Conservation (phyloP, 1,140 invertebrate genomes). For the Glomeris maerens region DNA sequence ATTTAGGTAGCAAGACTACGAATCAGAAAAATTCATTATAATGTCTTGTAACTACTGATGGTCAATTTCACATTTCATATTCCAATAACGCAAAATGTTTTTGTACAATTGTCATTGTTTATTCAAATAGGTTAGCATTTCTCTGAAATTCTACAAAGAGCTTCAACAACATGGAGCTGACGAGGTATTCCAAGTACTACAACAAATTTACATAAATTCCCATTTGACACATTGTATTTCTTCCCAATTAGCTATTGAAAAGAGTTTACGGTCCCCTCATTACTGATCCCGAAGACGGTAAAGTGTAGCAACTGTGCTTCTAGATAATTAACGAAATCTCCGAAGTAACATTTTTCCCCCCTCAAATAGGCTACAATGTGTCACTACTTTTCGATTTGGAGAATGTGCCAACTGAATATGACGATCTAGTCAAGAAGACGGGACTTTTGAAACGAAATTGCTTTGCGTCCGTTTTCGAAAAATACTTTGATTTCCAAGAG, state of each 20-base stretch:
- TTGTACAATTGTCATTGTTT: too few species aligned
- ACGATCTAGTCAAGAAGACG: slow-evolving; percentile 76
- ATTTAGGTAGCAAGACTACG: too few species aligned
- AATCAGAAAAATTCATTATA: too few species aligned
- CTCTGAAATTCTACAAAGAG: slow-evolving; percentile 97
- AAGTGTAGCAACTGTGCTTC: slow-evolving; percentile 12
- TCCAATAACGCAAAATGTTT: too few species aligned
- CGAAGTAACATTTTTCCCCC: slow-evolving; percentile 17
- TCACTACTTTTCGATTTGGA: slow-evolving; percentile 86
- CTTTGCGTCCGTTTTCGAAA: slow-evolving; percentile 98
- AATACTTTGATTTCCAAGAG: slow-evolving; percentile 98
- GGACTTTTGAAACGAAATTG: slow-evolving; percentile 93
- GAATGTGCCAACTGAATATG: slow-evolving; percentile 78
- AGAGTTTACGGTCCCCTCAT: slow-evolving; percentile 75
- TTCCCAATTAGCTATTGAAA: slow-evolving; percentile 51
- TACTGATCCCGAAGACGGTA: slow-evolving; percentile 69
- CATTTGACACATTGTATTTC: slow-evolving; percentile 6
- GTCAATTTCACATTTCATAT: too few species aligned
- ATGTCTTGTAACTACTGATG: too few species aligned
- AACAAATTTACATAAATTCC: slow-evolving; percentile 11
- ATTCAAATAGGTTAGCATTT: slow-evolving; percentile 78
- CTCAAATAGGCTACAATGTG: slow-evolving; percentile 69
- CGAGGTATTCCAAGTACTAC: too few species aligned
- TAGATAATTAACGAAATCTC: slow-evolving; percentile 7
- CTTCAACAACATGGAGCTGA: slow-evolving; percentile 96